Percentiles rank a stretch among this genome's conserved stretches.
Evolutionary conservation across 2,888 invertebrate species (phyloP).

Genomic region (Ochropacha duplaris): DNA sequence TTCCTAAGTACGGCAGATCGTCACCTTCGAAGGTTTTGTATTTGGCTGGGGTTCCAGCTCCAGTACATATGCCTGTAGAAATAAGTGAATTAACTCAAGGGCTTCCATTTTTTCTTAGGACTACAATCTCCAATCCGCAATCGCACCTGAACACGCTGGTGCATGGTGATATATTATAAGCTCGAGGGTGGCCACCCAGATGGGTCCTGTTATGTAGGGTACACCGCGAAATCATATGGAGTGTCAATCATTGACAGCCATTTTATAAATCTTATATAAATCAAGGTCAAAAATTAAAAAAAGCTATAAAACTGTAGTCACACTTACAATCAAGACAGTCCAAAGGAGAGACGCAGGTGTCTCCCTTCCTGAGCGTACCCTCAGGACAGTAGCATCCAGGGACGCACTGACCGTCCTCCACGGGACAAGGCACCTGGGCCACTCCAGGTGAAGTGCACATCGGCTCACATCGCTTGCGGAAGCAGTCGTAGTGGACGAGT

Average conservation of each 20-base stretch:
- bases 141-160: too few relatives aligned
- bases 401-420: conserved; percentile 88
- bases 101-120: too few relatives aligned
- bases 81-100: background rate
- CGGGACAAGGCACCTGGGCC: conserved; percentile 60
- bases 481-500: conserved; percentile 92
- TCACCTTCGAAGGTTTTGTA: conserved; percentile 92
- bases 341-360: conserved; percentile 84
- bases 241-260: too few relatives aligned
- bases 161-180: too few relatives aligned
- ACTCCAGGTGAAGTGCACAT: conserved; percentile 76
- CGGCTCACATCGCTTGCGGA: conserved; percentile 89
- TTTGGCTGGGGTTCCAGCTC: conserved; percentile 89
- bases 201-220: too few relatives aligned
- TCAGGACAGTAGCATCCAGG: conserved; percentile 78
- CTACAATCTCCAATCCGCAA: too few relatives aligned
- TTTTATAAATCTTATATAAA: too few relatives aligned
- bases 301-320: background rate
- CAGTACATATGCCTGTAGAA: conserved; percentile 84
- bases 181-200: too few relatives aligned
- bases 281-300: too few relatives aligned
- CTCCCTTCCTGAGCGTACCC: conserved; percentile 77
- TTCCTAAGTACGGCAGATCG: conserved; percentile 90
- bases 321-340: conserved; percentile 87
- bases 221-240: too few relatives aligned